Conservation (phyloP, 2,888 invertebrate species). For the Heterodera filipjevi region DNA sequence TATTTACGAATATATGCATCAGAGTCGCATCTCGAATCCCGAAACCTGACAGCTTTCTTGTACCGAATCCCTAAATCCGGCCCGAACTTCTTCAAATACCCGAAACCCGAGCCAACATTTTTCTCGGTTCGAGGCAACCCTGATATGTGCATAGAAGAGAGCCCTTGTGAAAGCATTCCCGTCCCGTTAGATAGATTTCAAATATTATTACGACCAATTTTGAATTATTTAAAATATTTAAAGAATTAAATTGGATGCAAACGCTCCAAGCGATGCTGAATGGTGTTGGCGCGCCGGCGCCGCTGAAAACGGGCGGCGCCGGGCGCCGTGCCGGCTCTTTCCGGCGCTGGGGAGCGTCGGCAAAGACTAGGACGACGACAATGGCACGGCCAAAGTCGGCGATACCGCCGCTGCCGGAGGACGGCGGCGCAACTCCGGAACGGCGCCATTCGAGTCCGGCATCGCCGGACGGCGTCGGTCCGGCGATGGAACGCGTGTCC, state of each 20-base stretch:
- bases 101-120: too few relatives aligned
- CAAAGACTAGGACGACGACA: not conserved
- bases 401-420: not conserved
- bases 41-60: too few relatives aligned
- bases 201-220: not conserved
- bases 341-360: not conserved
- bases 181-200: not conserved
- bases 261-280: not conserved
- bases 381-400: not conserved
- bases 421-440: not conserved
- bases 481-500: conserved; percentile 13
- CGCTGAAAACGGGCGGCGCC: not conserved
- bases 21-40: too few relatives aligned
- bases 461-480: conserved; percentile 12
- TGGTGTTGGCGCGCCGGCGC: conserved; percentile 4
- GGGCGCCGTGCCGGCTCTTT: conserved; percentile 12
- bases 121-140: too few relatives aligned
- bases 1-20: too few relatives aligned
- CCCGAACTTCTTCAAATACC: too few relatives aligned
- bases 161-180: too few relatives aligned
- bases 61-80: too few relatives aligned
- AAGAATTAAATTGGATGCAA: not conserved
- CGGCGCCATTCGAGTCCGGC: conserved; percentile 26
- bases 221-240: not conserved
- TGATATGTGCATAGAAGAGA: too few relatives aligned